Base-by-base conservation (phyloP, 2,113 vertebrate species). In the Cottus gobio region DNA sequence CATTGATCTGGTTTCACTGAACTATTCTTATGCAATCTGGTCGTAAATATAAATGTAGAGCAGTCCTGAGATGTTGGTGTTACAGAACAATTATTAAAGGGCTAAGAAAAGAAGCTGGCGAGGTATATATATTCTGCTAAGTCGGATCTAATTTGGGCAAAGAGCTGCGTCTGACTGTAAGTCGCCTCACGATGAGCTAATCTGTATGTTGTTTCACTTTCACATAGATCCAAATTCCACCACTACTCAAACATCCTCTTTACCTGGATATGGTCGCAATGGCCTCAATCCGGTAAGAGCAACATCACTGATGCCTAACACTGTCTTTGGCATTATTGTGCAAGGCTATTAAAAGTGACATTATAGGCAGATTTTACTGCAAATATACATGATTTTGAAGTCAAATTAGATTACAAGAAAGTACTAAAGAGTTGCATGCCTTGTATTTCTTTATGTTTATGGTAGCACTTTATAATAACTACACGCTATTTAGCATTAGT, bases 261-360 rank as follows among this genome's bases (percentile, higher is more conserved):
- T 98, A 82, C 97, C 97, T 44, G 96, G 95, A 52, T 97, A 97
- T 66, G 95, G 95, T 83, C 95, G 92, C 84, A 96, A 96, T 44
- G 96, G 96, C 82, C 95, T 98, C 65, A 95, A 96, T 85, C 93
- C 96, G 95, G 98, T 99, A 95, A 63, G 44, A 65, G 8, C 44
- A 10, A 7, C 36, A 7, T 20, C 15, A 46, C 24, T 30, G 24
- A 81, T 39, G 22, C 10, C 36, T 26, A 15, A 68, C 13, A 22
- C 22, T 12, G 34, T 39, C 54, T 66, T 46, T 48, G 37, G 36
- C 11, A 36, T 28, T 28, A n/a, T 44, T 31, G 18, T 26, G 12
- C 54, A 26, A 57, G 1, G 9, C 46, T n/a, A n/a, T 6, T 71
- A 4, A 0, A 42, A 6, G 2, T 61, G 24, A 52, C 26, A 39